Conservation (phyloP, 2,797 vertebrate genomes). For the Notolabrus celidotus region DNA sequence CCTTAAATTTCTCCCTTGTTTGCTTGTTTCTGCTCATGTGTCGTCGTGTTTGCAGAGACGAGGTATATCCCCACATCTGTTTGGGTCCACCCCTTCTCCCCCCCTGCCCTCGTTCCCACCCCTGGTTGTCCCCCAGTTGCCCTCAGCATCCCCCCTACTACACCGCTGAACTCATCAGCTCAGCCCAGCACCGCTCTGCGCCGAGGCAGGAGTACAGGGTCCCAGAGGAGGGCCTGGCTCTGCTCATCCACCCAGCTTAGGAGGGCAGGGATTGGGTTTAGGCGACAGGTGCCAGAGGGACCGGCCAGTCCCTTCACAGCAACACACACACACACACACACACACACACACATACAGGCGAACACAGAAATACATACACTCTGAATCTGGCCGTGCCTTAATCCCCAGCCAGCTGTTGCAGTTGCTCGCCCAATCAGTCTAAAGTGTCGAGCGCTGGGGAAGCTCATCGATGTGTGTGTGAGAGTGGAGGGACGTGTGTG, state of each 20-base stretch:
- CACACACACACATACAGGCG: constrained; percentile 38
- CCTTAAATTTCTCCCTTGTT: constrained; percentile 21
- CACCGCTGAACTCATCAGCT: constrained; percentile 59
- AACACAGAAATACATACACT: constrained; percentile 61
- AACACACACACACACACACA: constrained; percentile 53
- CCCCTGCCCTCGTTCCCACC: not conserved
- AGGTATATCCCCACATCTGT: constrained; percentile 43
- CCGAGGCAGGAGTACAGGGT: constrained; percentile 59
- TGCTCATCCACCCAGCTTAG: constrained; percentile 76
- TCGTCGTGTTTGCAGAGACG: constrained; percentile 11
- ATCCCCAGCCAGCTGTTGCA: constrained; percentile 89
- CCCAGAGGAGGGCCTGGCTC: constrained; percentile 70
- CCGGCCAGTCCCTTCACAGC: constrained; percentile 63
- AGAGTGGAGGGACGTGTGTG: constrained; percentile 21
- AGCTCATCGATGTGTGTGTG: constrained; percentile 48
- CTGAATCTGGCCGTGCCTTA: constrained; percentile 79
- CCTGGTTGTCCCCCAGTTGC: constrained; percentile 45
- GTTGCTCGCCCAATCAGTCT: constrained; percentile 81
- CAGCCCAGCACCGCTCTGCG: constrained; percentile 40
- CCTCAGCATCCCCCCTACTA: constrained; percentile 48
- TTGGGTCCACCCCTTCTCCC: constrained; percentile 4
- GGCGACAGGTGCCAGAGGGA: constrained; percentile 86
- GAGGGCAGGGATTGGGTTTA: constrained; percentile 78
- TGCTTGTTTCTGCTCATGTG: constrained; percentile 15
- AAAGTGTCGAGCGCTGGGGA: constrained; percentile 73